Evolutionary conservation across 2,888 invertebrate genomes (phyloP), one percentile per base, ranked within the genome.

Genomic region (Xylota sylvarum): DNA sequence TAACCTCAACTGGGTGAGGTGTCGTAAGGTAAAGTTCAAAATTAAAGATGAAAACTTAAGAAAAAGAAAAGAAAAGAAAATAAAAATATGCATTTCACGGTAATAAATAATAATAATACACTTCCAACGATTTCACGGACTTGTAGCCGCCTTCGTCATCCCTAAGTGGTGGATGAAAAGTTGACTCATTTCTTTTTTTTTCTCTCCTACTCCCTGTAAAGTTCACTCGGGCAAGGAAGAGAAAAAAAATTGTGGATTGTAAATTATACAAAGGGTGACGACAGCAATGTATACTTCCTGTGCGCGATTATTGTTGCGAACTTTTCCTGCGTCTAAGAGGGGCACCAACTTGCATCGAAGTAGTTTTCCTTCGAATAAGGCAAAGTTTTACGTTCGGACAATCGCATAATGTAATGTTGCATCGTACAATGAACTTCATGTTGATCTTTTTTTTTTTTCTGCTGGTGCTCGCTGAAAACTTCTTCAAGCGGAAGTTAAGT

Each of bases 231-330:
- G 84, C 62, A 56, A 23, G 3, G 23, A 23, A 23, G 3, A 23
- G 23, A 23, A 23, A 23, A 64, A 84, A 79, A 84, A 5, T 79
- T 67, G 73, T 35, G 62, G 67, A 46, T 73, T 62, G 37, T 30
- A 48, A 32, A 50, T 52, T 64, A 35, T 12, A n/a, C 19, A 78
- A 46, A 78, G 14, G 50, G 46, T 52, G 27, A 70, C 30, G 9
- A n/a, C 14, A 48, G 52, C 30, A 62, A 43, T 56, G 43, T 48
- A 65, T 37, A 73, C 56, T 56, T 69, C 62, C 60, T 55, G 40
- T 17, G 43, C 14, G 6, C 17, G 67, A 50, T 79, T 84, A 79
- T 84, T 84, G 67, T 79, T 79, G 60, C 72, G 65, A 83, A 69
- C 30, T 79, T 84, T 55, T 27, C 14, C 27, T 55, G 62, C 65